phyloP scores from a whole-genome alignment of 2,113 vertebrate species.

The Strigops habroptila region DNA sequence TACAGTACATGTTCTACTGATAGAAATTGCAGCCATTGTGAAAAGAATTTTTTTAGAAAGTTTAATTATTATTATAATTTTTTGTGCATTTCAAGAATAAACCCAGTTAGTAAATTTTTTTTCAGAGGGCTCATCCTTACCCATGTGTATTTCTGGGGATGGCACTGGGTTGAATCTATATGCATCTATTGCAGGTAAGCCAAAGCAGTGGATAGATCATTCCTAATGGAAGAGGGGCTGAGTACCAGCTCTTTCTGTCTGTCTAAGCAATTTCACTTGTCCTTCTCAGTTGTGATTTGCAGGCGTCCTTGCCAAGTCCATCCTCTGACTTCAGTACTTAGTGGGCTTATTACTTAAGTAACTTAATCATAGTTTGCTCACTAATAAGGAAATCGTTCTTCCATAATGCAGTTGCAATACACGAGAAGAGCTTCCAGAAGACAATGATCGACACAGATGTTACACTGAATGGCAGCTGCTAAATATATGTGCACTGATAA shows the following conservation, averaged over 20 bases:
- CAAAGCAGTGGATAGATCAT: neutral
- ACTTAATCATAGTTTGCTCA: neutral
- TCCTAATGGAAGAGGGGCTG: neutral
- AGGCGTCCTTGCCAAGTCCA: neutral
- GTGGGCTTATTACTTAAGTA: neutral
- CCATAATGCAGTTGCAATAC: neutral
- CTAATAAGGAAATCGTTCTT: slow-evolving; percentile 37
- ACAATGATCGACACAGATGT: slow-evolving; percentile 23
- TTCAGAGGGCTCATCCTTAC: neutral
- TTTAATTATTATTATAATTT: neutral
- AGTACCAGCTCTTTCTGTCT: neutral
- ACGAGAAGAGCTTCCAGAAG: slow-evolving; percentile 3
- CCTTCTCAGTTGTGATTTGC: neutral
- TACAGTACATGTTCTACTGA: neutral
- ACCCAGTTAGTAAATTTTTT: neutral
- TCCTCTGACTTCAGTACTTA: neutral
- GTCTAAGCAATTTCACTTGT: neutral
- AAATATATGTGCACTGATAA: slow-evolving; percentile 32
- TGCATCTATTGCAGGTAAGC: neutral
- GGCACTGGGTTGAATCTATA: neutral
- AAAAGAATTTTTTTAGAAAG: neutral
- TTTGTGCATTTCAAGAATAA: neutral
- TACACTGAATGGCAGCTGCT: slow-evolving; percentile 44
- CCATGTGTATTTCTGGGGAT: neutral
- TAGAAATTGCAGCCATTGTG: neutral